Percentiles rank a stretch among this genome's conserved stretches.
phyloP scores from a whole-genome alignment of 2,113 vertebrate genomes.

The Gallinago media region DNA sequence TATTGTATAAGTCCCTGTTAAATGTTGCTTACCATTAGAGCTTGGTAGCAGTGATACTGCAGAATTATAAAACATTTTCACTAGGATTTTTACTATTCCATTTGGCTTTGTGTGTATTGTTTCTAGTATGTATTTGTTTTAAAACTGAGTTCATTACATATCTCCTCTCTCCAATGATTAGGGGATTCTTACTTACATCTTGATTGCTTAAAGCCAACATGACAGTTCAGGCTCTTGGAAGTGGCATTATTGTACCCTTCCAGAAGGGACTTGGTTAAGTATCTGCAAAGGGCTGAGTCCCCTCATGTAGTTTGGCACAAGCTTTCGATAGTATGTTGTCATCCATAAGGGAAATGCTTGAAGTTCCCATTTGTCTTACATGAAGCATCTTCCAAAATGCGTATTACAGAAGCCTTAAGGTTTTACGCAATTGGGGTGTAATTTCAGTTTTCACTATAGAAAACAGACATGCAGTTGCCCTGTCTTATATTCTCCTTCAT shows the following conservation, averaged over 20 bases:
- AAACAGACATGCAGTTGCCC: background rate
- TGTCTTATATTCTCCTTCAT: background rate
- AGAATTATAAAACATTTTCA: background rate
- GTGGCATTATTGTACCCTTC: background rate
- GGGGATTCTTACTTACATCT: background rate
- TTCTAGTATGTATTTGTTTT: background rate
- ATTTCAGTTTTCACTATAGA: background rate
- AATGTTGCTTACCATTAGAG: background rate
- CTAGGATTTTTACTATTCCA: background rate
- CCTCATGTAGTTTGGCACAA: background rate
- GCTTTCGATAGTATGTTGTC: background rate
- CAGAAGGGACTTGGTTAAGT: background rate
- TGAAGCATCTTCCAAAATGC: background rate
- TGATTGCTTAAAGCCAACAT: background rate
- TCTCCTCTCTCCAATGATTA: background rate
- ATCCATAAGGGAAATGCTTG: background rate
- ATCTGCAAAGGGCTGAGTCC: background rate
- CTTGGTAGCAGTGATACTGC: background rate
- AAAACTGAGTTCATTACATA: background rate
- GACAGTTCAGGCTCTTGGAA: background rate
- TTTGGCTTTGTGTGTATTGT: background rate
- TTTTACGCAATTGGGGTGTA: background rate
- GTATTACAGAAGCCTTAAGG: background rate
- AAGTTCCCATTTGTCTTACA: background rate
- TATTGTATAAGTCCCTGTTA: background rate